Conservation (phyloP, 2,113 vertebrate species). For the Macrotus californicus region DNA sequence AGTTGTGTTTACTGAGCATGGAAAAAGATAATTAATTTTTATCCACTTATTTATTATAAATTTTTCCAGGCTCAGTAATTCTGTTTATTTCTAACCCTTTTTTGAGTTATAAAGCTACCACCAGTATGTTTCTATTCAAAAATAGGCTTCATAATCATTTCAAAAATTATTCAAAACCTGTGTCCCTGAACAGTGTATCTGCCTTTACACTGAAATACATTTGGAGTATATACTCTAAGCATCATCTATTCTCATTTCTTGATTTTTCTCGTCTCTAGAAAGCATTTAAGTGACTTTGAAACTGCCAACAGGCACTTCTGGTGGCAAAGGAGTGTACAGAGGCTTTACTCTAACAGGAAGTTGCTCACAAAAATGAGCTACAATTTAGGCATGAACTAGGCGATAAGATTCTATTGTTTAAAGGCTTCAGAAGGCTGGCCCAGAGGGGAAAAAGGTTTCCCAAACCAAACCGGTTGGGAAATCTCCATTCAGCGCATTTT, state of each 20-base stretch:
- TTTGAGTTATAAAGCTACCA: not conserved
- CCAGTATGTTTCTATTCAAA: not conserved
- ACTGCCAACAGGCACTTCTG: not conserved
- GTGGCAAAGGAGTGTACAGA: not conserved
- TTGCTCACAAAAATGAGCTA: not conserved
- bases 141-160: not conserved
- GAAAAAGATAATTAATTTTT: not conserved
- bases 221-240: not conserved
- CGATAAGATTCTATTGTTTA: slow-evolving; percentile 14
- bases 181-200: not conserved
- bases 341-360: not conserved
- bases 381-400: not conserved
- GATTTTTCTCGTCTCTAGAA: not conserved
- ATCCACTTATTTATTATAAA: not conserved
- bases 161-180: not conserved
- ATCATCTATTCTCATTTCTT: not conserved
- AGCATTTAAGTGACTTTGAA: not conserved
- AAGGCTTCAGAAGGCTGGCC: not conserved
- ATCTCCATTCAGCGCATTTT: not conserved
- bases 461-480: not conserved
- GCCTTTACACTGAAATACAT: not conserved
- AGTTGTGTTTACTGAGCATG: not conserved
- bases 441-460: not conserved
- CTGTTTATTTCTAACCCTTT: not conserved
- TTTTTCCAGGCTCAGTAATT: not conserved